Base-by-base conservation (phyloP, 2,797 vertebrate species). In the Calcarius lapponicus region DNA sequence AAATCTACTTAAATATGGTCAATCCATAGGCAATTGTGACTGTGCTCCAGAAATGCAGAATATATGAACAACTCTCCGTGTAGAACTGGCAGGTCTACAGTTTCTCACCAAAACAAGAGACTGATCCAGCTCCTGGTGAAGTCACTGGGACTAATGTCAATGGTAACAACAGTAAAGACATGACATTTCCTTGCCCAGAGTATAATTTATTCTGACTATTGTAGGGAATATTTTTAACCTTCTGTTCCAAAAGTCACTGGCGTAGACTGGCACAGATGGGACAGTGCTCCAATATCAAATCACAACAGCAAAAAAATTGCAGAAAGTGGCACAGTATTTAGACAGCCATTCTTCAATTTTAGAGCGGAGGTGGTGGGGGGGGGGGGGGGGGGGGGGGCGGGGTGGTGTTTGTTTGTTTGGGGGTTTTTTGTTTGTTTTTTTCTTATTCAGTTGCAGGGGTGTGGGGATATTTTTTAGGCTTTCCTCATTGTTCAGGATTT, bases 401-500 rank as follows among this genome's bases (percentile, higher is more conserved):
- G 3, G 8, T 5, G 2, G 7, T 21, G 24, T 10, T 17, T 43
- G 3, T 6, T 80, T 57, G 40, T 26, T 17, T 9, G 2, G 3
- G 47, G 6, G 3, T 4, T 51, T 51, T 51, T 51, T 28, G 11
- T 28, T 51, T 51, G 1, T 0, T 8, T 48, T 17, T 58, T 42
- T 17, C 26, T 2, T 2, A 9, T n/a, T 45, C 40, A 3, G 5
- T 61, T 66, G 10, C 1, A 4, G n/a, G 7, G 4, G 3, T 5
- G 1, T 22, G 8, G 10, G 10, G 1, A 9, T 51, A 13, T 28
- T 14, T 83, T 80, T 40, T 16, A 92, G 61, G 57, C 79, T 96
- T 91, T 60, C 71, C 88, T 81, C 34, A 62, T 96, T 97, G 90
- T 95, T 97, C 94, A 97, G 92, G 97, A 97, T 97, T 98, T 97